Evolutionary conservation across 2,888 invertebrate species (phyloP), one percentile per base, ranked within the genome.

Genomic region (Drosophila mimetica): DNA sequence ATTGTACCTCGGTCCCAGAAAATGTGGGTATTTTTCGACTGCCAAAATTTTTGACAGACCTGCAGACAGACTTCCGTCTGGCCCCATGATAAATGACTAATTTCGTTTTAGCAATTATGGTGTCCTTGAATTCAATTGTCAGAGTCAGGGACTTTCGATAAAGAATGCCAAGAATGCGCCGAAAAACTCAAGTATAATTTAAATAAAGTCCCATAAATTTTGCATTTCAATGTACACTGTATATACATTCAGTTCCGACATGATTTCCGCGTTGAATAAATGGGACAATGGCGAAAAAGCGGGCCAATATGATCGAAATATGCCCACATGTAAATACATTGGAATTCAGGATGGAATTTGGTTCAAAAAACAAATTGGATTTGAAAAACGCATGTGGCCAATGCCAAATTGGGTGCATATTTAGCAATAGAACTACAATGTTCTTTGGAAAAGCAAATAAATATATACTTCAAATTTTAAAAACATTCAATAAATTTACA

Each of bases 121-220:
- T 83, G 70, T 75, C 85, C 86, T 82, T 83, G 77, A 74, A 66
- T 82, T 74, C 55, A 77, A 79, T 85, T 85, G 85, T 88, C 89
- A 88, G 65, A 85, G 89, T 88, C 85, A 85, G 55, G 89, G 85
- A 59, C 73, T 64, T 64, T 32, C 70, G 54, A 79, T 85, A 79
- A 66, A 70, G 47, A 86, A 66, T 64, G 63, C 30, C 69, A 52
- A 52, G 52, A 72, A 64, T 60, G 36, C 52, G 53, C 30, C 63
- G 39, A 46, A 69, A 64, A 14, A 64, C 34, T n/a, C 34, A 36
- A 47, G 54, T 39, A 59, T n/a, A 41, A 59, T 37, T 63, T 22
- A 22, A 22, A 39, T 34, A 34, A 16, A 48, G 20, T 25, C 42
- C 4, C 13, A 44, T 14, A 28, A 20, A 25, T 55, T n/a, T 25